Conservation (phyloP, 2,888 invertebrate species). For the Lysandra coridon region DNA sequence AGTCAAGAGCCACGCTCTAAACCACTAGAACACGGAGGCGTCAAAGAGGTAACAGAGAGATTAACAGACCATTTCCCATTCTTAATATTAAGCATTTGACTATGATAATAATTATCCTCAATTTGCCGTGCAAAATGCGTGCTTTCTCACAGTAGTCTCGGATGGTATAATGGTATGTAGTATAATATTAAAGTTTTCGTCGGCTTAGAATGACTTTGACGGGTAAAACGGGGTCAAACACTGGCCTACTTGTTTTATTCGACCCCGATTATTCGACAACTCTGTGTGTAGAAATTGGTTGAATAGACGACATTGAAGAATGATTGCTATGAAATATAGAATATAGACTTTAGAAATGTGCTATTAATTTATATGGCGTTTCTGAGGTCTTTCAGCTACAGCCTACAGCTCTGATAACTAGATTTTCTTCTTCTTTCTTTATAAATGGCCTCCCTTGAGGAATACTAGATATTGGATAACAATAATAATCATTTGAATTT, state of each 20-base stretch:
- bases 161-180: no score
- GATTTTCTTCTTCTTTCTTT: no score
- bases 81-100: background rate
- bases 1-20: no score
- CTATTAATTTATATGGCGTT: background rate
- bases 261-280: background rate
- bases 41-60: no score
- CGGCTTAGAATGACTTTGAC: background rate
- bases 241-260: slow-evolving; percentile 21
- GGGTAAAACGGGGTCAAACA: slow-evolving; percentile 16
- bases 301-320: background rate
- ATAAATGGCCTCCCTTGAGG: no score
- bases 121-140: background rate
- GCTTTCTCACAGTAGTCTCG: background rate
- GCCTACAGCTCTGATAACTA: background rate
- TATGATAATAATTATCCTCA: background rate
- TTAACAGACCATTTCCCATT: no score
- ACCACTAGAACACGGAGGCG: no score
- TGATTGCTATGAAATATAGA: background rate
- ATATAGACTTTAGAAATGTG: background rate
- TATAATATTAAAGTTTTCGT: background rate
- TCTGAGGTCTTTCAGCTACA: background rate
- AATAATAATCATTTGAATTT: background rate
- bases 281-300: background rate
- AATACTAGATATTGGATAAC: no score